phyloP scores from a whole-genome alignment of 2,797 vertebrate species.

The Sternarchorhynchus goeldii region DNA sequence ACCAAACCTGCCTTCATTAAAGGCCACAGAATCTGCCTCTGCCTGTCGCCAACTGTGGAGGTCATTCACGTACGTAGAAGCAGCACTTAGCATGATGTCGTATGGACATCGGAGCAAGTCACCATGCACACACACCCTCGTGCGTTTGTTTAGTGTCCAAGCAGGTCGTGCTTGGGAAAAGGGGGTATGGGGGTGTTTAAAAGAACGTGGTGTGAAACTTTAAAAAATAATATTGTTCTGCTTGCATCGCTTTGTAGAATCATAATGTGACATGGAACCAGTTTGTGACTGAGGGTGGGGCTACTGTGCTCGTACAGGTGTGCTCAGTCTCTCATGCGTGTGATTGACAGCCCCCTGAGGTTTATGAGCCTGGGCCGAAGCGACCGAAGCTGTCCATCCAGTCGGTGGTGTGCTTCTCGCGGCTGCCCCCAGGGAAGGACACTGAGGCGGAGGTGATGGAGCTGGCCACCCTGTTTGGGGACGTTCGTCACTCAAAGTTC shows the following conservation, averaged over 20 bases:
- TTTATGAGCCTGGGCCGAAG: conserved; percentile 38
- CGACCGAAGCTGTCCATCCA: conserved; percentile 33
- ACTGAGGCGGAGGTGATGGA: conserved; percentile 52
- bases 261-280: no score
- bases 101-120: no score
- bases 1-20: conserved; percentile 55
- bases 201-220: no score
- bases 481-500: conserved; percentile 55
- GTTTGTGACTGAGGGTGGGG: no score
- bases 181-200: no score
- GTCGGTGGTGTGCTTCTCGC: conserved; percentile 56
- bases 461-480: conserved; percentile 59
- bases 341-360: conserved; percentile 44
- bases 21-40: conserved; percentile 49
- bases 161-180: not conserved
- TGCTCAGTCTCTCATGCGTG: not conserved
- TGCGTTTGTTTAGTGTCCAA: no score
- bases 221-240: no score
- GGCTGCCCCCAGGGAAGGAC: conserved; percentile 51
- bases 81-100: not conserved
- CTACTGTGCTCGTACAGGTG: not conserved
- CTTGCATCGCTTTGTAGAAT: no score
- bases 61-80: conserved; percentile 53
- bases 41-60: conserved; percentile 56
- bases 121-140: no score